Evolutionary conservation across 2,797 vertebrate genomes (phyloP).

Genomic region (Zalophus californianus): DNA sequence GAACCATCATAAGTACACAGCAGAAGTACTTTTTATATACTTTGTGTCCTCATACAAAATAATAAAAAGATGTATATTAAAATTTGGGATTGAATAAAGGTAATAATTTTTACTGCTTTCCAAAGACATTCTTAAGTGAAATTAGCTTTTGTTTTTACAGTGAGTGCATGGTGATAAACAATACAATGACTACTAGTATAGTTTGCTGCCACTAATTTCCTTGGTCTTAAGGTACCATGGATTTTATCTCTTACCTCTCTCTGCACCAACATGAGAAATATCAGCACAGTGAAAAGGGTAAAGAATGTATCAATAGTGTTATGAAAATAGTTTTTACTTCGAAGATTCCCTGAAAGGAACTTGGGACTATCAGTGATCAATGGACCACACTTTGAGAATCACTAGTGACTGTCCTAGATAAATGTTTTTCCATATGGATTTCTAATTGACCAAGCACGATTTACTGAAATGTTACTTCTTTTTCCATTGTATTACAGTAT

Average conservation of each 20-base stretch:
- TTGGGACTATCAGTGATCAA: not conserved
- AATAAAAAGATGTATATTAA: not conserved
- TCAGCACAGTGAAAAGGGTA: not conserved
- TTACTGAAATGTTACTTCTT: not conserved
- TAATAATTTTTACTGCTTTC: not conserved
- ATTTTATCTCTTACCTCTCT: not conserved
- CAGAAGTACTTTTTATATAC: not conserved
- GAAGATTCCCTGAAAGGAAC: not conserved
- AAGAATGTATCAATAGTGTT: not conserved
- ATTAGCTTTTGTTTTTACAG: not conserved
- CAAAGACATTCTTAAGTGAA: not conserved
- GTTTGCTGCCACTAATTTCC: not conserved
- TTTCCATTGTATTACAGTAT: not conserved
- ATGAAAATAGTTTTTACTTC: not conserved
- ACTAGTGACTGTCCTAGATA: not conserved
- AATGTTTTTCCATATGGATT: not conserved
- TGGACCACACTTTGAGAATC: slow-evolving; percentile 13
- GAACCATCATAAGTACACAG: not conserved
- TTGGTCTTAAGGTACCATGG: not conserved
- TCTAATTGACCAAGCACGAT: not conserved
- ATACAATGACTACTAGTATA: not conserved
- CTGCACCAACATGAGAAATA: not conserved
- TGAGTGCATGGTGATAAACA: not conserved
- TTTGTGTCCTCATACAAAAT: not conserved
- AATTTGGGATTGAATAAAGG: not conserved